phyloP scores from a whole-genome alignment of 2,797 vertebrate species.

The Danio choprae region DNA sequence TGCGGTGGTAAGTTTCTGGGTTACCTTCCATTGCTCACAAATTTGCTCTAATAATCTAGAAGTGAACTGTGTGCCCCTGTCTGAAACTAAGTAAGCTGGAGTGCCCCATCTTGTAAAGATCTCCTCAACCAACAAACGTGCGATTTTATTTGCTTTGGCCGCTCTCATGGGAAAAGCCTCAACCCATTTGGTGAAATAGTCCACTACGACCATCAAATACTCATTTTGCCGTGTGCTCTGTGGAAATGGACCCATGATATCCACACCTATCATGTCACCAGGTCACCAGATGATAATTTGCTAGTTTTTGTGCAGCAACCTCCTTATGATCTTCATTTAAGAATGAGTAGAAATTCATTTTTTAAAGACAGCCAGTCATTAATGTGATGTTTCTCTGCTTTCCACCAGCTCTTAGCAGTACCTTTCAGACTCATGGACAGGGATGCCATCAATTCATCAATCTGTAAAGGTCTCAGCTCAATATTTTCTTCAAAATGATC shows the following conservation, averaged over 20 bases:
- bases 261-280: no score
- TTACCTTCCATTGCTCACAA: no score
- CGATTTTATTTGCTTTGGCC: neutral
- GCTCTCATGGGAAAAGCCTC: neutral
- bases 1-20: no score
- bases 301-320: no score
- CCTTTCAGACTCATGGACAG: neutral
- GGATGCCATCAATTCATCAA: neutral
- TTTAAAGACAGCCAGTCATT: neutral
- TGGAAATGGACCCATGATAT: neutral
- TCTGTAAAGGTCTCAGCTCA: neutral
- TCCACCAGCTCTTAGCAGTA: no score
- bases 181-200: neutral
- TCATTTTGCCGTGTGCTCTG: neutral
- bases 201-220: neutral
- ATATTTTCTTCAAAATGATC: neutral
- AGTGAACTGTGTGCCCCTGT: neutral
- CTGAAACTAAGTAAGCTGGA: neutral
- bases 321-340: neutral
- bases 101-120: constrained; percentile 1
- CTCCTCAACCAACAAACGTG: neutral
- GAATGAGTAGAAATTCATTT: neutral
- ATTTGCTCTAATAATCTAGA: neutral
- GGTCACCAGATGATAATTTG: neutral
- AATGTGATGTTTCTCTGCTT: neutral